These are phyloP conservation scores for Halesus radiatus DNA, from an alignment of 1,140 invertebrate genomes.

Conservation along the genomic window DNA sequence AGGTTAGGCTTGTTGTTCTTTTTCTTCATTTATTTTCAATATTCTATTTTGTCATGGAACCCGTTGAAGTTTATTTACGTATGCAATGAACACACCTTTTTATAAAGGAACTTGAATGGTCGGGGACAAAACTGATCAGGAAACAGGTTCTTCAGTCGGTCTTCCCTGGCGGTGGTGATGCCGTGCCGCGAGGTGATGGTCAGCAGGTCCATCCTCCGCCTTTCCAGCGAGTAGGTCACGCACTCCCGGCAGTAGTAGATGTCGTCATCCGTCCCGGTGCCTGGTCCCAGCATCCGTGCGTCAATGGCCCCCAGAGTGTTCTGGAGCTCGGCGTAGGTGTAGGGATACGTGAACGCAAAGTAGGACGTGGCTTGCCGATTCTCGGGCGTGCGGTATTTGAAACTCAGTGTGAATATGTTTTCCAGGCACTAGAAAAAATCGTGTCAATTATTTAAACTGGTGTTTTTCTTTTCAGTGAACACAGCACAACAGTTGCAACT, in stretches of 20 bases:
- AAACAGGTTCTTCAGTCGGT: slow-evolving; percentile 83
- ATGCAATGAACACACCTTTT: slow-evolving; percentile 73
- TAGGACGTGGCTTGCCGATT: slow-evolving; percentile 82
- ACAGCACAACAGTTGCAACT: too few relatives aligned
- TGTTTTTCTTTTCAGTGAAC: too few relatives aligned
- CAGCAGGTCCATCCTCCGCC: slow-evolving; percentile 86
- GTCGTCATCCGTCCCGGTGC: slow-evolving; percentile 70
- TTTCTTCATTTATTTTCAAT: too few relatives aligned
- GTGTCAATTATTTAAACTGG: too few relatives aligned
- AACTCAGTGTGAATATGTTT: slow-evolving; percentile 84
- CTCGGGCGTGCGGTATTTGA: slow-evolving; percentile 82
- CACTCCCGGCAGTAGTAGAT: slow-evolving; percentile 92
- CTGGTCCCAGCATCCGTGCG: slow-evolving; percentile 69
- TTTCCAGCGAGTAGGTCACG: slow-evolving; percentile 86
- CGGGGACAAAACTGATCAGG: slow-evolving; percentile 75
- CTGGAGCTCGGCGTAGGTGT: slow-evolving; percentile 87
- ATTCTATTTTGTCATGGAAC: too few relatives aligned
- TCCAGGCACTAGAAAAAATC: slow-evolving; percentile 74
- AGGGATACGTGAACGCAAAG: slow-evolving; percentile 95
- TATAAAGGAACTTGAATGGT: slow-evolving; percentile 81
- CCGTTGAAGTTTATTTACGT: too few relatives aligned
- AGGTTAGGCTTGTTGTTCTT: too few relatives aligned
- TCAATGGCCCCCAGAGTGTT: slow-evolving; percentile 78
- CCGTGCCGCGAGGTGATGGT: slow-evolving; percentile 90
- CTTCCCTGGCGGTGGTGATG: slow-evolving; percentile 79